Conservation (phyloP, 2,113 vertebrate genomes). For the Serinus canaria region DNA sequence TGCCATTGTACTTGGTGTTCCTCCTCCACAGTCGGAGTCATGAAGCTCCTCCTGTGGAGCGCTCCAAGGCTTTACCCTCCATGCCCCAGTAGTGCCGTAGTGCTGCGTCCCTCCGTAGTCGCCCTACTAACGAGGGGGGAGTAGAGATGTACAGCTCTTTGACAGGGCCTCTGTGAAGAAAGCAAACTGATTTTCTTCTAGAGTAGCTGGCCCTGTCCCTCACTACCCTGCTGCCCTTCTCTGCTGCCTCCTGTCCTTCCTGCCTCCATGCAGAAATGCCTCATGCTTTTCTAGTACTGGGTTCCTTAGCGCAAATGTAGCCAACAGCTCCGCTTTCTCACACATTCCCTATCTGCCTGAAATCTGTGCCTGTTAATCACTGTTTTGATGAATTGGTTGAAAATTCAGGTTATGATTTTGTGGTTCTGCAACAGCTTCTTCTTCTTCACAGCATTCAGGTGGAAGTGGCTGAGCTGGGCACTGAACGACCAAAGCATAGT, state of each 20-base stretch:
- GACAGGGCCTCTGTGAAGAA: slow-evolving; percentile 17
- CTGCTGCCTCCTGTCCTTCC: slow-evolving; percentile 64
- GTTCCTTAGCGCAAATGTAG: slow-evolving; percentile 78
- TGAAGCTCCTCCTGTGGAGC: slow-evolving; percentile 72
- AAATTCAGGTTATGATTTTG: slow-evolving; percentile 11
- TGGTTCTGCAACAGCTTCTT: slow-evolving; percentile 49
- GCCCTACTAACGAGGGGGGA: slow-evolving; percentile 63
- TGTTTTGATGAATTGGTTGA: slow-evolving; percentile 48
- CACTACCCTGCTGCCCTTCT: slow-evolving; percentile 58
- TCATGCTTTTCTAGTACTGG: slow-evolving; percentile 77
- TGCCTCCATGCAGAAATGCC: slow-evolving; percentile 78
- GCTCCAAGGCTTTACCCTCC: slow-evolving; percentile 95
- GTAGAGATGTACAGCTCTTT: not conserved
- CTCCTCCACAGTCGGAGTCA: slow-evolving; percentile 33
- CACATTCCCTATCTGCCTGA: slow-evolving; percentile 30
- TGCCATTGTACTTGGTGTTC: slow-evolving; percentile 93
- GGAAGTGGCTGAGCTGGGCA: slow-evolving; percentile 18
- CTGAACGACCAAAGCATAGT: not conserved
- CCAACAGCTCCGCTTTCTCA: slow-evolving; percentile 50
- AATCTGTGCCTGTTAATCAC: slow-evolving; percentile 58
- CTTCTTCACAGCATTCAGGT: slow-evolving; percentile 25
- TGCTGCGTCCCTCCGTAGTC: slow-evolving; percentile 33
- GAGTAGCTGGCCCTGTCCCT: slow-evolving; percentile 53
- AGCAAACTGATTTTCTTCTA: slow-evolving; percentile 67
- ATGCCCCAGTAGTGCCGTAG: slow-evolving; percentile 17